Evolutionary conservation across 2,113 vertebrate genomes (phyloP).

Genomic region (Passer montanus): DNA sequence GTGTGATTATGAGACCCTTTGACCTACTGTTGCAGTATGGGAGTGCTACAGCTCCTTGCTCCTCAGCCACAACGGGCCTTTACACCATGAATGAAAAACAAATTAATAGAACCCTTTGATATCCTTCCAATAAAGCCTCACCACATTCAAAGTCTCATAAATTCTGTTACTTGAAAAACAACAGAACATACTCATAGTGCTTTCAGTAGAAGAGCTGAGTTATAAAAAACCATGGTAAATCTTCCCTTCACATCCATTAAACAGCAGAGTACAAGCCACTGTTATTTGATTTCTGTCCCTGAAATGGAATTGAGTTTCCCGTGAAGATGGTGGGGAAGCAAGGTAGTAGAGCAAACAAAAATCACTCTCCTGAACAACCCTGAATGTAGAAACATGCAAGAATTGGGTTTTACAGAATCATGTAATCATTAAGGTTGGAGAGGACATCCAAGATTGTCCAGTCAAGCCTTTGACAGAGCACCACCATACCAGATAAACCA

Average conservation of each 20-base stretch:
- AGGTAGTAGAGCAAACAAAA: background rate
- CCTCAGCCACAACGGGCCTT: background rate
- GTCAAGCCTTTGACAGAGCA: background rate
- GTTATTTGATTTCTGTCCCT: background rate
- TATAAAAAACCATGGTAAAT: background rate
- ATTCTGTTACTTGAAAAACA: conserved; percentile 40
- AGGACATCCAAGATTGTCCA: background rate
- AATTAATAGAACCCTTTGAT: background rate
- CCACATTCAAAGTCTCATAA: conserved; percentile 1
- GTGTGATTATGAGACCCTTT: fast-evolving
- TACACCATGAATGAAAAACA: background rate
- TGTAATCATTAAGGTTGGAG: background rate
- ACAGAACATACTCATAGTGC: background rate
- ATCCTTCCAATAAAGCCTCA: background rate
- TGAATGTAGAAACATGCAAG: background rate
- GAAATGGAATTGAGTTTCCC: background rate
- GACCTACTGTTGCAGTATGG: background rate
- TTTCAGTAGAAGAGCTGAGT: background rate
- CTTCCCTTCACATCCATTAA: background rate
- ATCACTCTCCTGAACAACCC: background rate
- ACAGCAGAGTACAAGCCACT: background rate
- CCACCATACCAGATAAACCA: background rate
- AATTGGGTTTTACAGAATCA: background rate
- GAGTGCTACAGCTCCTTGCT: background rate
- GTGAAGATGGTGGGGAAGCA: background rate